Conservation (phyloP, 2,113 vertebrate genomes). For the Cephalopterus ornatus region DNA sequence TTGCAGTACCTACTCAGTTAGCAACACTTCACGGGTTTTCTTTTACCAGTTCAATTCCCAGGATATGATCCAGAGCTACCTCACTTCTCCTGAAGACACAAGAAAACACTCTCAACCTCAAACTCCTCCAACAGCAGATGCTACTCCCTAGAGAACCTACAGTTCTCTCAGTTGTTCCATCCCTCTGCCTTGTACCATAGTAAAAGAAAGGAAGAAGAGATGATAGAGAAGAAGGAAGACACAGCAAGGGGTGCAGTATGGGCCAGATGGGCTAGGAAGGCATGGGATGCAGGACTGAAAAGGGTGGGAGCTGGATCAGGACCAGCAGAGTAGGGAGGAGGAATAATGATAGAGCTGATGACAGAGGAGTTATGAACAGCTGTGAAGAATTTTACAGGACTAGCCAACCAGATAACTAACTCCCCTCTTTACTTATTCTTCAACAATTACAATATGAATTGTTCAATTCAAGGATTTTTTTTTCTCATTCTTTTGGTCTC, state of each 20-base stretch:
- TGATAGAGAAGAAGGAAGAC: neutral
- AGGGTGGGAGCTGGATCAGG: neutral
- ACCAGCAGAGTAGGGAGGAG: neutral
- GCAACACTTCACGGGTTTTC: neutral
- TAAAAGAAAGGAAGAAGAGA: neutral
- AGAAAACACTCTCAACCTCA: neutral
- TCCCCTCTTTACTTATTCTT: neutral
- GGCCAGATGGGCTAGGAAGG: neutral
- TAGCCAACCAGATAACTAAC: neutral
- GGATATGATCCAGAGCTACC: neutral
- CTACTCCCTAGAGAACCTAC: neutral
- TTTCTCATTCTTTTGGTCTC: neutral
- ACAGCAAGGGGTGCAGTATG: neutral
- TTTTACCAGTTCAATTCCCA: neutral
- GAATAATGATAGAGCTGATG: neutral
- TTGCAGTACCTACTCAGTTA: neutral
- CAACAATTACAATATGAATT: neutral
- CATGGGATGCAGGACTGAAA: neutral
- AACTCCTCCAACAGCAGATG: neutral
- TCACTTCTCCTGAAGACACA: neutral
- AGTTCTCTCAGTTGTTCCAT: neutral
- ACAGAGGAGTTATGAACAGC: neutral
- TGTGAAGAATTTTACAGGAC: neutral
- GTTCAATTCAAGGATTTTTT: neutral
- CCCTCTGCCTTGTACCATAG: neutral